Evolutionary conservation across 1,140 invertebrate genomes (phyloP), one percentile per base, ranked within the genome.

Genomic region (Cephus cinctus): DNA sequence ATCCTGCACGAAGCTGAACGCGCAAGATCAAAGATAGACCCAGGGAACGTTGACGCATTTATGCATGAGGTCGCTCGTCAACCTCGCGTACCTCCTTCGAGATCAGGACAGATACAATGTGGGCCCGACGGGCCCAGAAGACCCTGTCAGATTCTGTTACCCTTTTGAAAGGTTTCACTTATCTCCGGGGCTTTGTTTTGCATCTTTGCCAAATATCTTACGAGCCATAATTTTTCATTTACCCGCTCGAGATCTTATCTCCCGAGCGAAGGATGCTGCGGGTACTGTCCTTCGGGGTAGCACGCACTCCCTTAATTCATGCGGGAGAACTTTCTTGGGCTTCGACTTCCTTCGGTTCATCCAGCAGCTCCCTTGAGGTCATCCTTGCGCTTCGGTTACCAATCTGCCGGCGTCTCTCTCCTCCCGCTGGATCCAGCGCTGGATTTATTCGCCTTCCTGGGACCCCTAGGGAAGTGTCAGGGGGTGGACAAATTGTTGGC

Each of bases 91-190:
- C 44, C 48, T 54, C 50, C 43, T 14, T 3, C 50, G 14, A 54
- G 55, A 52, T 61, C 49, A 48, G 21, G 22, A 31, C 38, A 47
- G 59, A 60, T 61, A 61, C 43, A 34, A 34, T 21, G 22, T 30
- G 20, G 21, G n/a, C 18, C 22, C 12, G 40, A 18, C 18, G n/a
- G 15, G 31, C 42, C 5, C 43, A n/a, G 46, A 42, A 20, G 30
- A 44, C 31, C 31, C 31, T 19, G 20, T 15, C 31, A 6, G 32
- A 31, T 25, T 43, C 47, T 47, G 52, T 59, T 62, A 58, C 56
- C 59, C 53, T 62, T 62, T 62, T 49, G 44, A 59, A 62, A 43
- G 41, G 47, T 55, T 51, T 58, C 46, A 58, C 38, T 61, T 61
- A 61, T 61, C 59, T 63, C 9, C 14, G 34, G 25, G 5, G 51